Evolutionary conservation across 1,140 invertebrate genomes (phyloP), one percentile per base, ranked within the genome.

Genomic region (Maconellicoccus hirsutus): DNA sequence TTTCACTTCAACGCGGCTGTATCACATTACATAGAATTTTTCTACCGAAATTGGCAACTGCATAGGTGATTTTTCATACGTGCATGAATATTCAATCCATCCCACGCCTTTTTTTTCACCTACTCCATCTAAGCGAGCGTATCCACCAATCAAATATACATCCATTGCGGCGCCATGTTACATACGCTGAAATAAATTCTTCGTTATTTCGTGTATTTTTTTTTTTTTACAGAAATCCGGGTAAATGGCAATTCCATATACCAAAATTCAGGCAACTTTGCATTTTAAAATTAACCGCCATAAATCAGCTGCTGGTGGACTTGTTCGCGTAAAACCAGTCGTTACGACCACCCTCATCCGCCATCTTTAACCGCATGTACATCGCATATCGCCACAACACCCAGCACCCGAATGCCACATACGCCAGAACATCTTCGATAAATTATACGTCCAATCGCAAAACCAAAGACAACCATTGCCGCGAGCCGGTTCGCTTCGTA

Each of bases 261-360:
- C 42, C 42, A 52, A 52, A 52, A 52, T 8, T 8, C 16, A 52
- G 2, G 3, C n/a, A 52, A 52, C 42, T 52, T 52, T 52, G 2
- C 16, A 8, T 52, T 52, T 16, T 19, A 8, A 52, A 52, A 52
- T 52, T 52, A 52, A 16, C 42, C 42, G 16, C 42, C 42, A 52
- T 52, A 52, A 52, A 52, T 52, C 42, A 52, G 42, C n/a, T 19
- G 16, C 42, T 8, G 12, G 16, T 4, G n/a, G 42, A 52, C 42
- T 52, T 6, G 42, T 52, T 52, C 42, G 42, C 42, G 42, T 52
- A 52, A 52, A 52, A 52, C 42, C 42, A 52, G 42, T 52, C 42
- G 42, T 52, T 16, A 19, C 3, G 42, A 52, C 42, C 42, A 52
- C 42, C 42, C 42, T 16, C 42, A 52, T 14, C 42, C 42, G 4